phyloP scores from a whole-genome alignment of 2,113 vertebrate genomes.

The Aepyceros melampus region DNA sequence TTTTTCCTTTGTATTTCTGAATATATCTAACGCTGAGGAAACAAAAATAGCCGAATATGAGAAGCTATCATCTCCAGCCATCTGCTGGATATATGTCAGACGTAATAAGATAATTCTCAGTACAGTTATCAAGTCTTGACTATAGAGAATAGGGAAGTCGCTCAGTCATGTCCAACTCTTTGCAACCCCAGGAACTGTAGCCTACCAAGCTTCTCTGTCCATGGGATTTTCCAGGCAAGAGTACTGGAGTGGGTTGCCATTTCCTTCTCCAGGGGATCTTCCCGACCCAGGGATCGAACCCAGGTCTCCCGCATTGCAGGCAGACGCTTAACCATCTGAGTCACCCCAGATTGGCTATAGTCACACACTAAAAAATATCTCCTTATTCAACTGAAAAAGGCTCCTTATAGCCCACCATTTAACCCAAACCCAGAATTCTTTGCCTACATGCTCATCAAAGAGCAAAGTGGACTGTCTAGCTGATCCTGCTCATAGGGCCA shows the following conservation, averaged over 20 bases:
- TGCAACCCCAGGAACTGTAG: not conserved
- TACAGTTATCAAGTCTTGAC: not conserved
- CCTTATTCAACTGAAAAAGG: not conserved
- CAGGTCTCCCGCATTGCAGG: not conserved
- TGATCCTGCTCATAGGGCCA: not conserved
- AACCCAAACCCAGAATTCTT: not conserved
- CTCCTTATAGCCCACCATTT: not conserved
- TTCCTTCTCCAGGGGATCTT: not conserved
- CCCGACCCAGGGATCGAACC: not conserved
- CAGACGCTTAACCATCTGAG: fast-evolving
- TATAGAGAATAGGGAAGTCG: not conserved
- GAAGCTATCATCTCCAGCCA: not conserved
- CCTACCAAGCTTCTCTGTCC: not conserved
- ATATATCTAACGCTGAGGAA: not conserved
- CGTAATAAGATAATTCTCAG: not conserved
- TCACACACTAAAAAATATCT: not conserved
- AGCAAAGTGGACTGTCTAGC: not conserved
- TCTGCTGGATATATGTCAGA: not conserved
- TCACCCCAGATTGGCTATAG: not conserved
- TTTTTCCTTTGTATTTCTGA: not conserved
- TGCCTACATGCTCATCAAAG: not conserved
- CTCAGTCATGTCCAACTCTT: fast-evolving
- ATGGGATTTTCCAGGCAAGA: not conserved
- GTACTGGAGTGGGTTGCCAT: not conserved
- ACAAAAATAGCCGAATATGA: not conserved